Evolutionary conservation across 2,888 invertebrate genomes (phyloP).

Genomic region (Hirtodrosophila cameraria): DNA sequence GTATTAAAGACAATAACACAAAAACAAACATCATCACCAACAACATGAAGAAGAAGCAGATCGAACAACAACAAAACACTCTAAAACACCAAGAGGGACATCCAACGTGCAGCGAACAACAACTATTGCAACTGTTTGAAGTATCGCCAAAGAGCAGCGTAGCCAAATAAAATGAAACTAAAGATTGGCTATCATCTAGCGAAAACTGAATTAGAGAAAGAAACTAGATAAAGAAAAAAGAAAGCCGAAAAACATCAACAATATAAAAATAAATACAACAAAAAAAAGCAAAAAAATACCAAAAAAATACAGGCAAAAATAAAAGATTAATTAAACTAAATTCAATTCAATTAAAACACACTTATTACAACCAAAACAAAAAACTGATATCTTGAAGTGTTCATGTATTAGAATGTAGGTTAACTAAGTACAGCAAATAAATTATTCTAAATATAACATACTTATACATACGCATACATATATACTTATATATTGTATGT

Average conservation of each 20-base stretch:
- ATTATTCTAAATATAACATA: slow-evolving; percentile 56
- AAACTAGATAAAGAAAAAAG: slow-evolving; percentile 1
- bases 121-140: slow-evolving; percentile 39
- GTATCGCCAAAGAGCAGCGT: background rate
- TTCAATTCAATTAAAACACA: slow-evolving; percentile 76
- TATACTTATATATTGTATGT: slow-evolving; percentile 12
- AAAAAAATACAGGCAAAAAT: slow-evolving; percentile 41
- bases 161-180: background rate
- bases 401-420: slow-evolving; percentile 78
- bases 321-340: slow-evolving; percentile 71
- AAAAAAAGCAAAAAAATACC: slow-evolving; percentile 16
- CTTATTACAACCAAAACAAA: slow-evolving; percentile 51
- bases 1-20: slow-evolving; percentile 57
- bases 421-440: slow-evolving; percentile 68
- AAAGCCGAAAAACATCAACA: slow-evolving; percentile 2
- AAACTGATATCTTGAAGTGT: slow-evolving; percentile 77
- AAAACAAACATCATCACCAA: slow-evolving; percentile 32
- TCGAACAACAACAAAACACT: slow-evolving; percentile 14
- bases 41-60: slow-evolving; percentile 6
- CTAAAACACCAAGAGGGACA: slow-evolving; percentile 40
- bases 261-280: slow-evolving; percentile 12
- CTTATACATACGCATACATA: slow-evolving; percentile 41
- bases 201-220: slow-evolving; percentile 26
- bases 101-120: slow-evolving; percentile 32
- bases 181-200: slow-evolving; percentile 26